These are phyloP conservation scores for Torymus tubicola DNA, from an alignment of 2,888 invertebrate species.

Conservation along the genomic window DNA sequence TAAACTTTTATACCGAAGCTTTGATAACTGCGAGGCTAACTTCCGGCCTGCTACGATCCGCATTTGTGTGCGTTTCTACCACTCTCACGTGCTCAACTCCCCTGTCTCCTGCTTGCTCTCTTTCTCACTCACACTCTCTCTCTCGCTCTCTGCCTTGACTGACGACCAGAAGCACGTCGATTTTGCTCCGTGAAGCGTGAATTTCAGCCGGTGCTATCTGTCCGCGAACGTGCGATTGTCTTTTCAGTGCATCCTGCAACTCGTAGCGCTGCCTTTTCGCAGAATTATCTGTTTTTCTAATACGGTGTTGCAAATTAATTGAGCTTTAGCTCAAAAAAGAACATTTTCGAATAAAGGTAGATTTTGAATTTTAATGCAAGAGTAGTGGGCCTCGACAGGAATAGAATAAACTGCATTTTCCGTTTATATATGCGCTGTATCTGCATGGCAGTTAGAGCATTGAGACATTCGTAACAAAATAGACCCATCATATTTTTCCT, in stretches of 20 bases:
- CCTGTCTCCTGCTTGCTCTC: not conserved
- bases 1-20: slow-evolving; percentile 73
- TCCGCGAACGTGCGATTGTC: slow-evolving; percentile 12
- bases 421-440: too few relatives aligned
- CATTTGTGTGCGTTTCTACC: not conserved
- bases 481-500: too few relatives aligned
- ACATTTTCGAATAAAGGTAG: too few relatives aligned
- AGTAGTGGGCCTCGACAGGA: not conserved
- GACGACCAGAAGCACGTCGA: slow-evolving; percentile 37
- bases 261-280: not conserved
- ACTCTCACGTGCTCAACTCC: not conserved
- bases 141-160: slow-evolving; percentile 42
- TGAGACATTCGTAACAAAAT: too few relatives aligned
- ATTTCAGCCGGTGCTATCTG: slow-evolving; percentile 27
- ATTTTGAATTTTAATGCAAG: not conserved
- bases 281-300: slow-evolving; percentile 8
- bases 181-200: slow-evolving; percentile 46
- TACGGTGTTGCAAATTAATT: not conserved
- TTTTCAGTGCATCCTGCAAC: slow-evolving; percentile 1
- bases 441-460: too few relatives aligned
- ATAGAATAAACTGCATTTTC: too few relatives aligned
- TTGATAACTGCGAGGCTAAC: slow-evolving; percentile 72
- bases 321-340: not conserved
- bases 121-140: slow-evolving; percentile 25
- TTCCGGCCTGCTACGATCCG: slow-evolving; percentile 66